Percentiles rank a stretch among this genome's conserved stretches.
These are phyloP conservation scores for Aplochiton taeniatus DNA, from an alignment of 2,797 vertebrate species.

Conservation along the genomic window DNA sequence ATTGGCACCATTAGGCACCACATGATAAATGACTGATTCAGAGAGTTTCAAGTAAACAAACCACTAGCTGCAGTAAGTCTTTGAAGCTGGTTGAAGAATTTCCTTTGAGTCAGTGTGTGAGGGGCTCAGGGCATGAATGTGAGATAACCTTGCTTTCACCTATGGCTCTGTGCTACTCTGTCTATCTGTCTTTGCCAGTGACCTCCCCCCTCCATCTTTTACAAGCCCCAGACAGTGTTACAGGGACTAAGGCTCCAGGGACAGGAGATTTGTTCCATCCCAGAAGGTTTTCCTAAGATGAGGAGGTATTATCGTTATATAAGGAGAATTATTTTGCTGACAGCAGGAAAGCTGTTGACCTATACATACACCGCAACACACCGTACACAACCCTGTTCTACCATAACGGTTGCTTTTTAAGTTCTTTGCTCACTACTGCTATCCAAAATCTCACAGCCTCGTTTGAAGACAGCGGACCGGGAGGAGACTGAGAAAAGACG, in stretches of 20 bases:
- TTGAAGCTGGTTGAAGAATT: slow-evolving; percentile 1
- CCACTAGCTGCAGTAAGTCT: not conserved
- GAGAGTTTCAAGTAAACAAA: too few species aligned
- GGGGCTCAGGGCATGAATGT: slow-evolving; percentile 29
- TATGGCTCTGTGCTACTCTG: slow-evolving; percentile 27
- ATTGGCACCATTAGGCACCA: not conserved
- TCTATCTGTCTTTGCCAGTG: slow-evolving; percentile 19
- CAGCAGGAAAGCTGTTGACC: too few species aligned
- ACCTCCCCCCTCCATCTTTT: slow-evolving; percentile 9
- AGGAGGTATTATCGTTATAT: too few species aligned
- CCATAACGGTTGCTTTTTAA: too few species aligned
- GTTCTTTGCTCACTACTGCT: too few species aligned
- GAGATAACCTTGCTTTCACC: slow-evolving; percentile 43
- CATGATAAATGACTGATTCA: too few species aligned
- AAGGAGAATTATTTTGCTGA: too few species aligned
- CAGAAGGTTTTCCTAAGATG: too few species aligned
- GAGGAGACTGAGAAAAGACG: not conserved
- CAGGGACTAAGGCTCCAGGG: not conserved
- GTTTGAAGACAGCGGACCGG: not conserved
- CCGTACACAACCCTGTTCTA: too few species aligned
- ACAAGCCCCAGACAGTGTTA: slow-evolving; percentile 4
- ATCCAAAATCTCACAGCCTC: too few species aligned
- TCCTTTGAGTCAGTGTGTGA: slow-evolving; percentile 28
- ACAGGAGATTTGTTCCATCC: too few species aligned
- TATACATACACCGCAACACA: too few species aligned